Base-by-base conservation (phyloP, 30 jellyfish, hydroid and myxozoan species). In the Aurelia sp. region DNA sequence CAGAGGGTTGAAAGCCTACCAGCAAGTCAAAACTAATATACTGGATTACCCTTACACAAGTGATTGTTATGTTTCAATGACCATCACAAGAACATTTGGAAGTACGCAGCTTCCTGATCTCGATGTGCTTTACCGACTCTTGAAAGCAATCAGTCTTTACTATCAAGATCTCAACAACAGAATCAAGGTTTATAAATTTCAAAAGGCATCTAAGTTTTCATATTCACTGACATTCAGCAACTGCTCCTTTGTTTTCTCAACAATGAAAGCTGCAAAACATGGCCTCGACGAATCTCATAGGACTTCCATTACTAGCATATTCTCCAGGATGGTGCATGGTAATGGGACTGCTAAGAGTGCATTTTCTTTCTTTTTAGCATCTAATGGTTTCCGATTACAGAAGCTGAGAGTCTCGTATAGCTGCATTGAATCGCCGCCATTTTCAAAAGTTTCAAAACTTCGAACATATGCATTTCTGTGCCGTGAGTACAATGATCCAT, bases 361-460 rank as follows among this genome's bases (percentile, higher is more conserved):
- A 58, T 94, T 94, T 74, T 44, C 65, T 17, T 31, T 47, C 7
- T 60, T 68, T 20, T 44, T 94, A 47, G n/a, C 64, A n/a, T 41
- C 81, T 8, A 63, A 48, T 8, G 93, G 93, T 18, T 94, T 94
- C 70, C 21, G 72, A 5, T 66, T 94, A 20, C 33, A 50, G 31
- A 30, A 86, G 17, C 50, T 84, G 9, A 19, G 2, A 13, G 59
- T 71, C 63, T 83, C 94, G 50, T 90, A 95, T 84, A 96, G 91
- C 61, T 95, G 99, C 80, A 95, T 95, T 27, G 99, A 95, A 70
- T 89, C 59, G 53, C 95, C 97, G 20, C 99, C 99, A 12, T 44
- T 31, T 11, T 85, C 97, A 4, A 63, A 48, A 9, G 67, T 65
- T 4, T 53, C 22, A 4, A 24, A 33, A 27, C 70, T 73, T 16